Base-by-base conservation (phyloP, 2,888 invertebrate species). In the Pterostichus niger region DNA sequence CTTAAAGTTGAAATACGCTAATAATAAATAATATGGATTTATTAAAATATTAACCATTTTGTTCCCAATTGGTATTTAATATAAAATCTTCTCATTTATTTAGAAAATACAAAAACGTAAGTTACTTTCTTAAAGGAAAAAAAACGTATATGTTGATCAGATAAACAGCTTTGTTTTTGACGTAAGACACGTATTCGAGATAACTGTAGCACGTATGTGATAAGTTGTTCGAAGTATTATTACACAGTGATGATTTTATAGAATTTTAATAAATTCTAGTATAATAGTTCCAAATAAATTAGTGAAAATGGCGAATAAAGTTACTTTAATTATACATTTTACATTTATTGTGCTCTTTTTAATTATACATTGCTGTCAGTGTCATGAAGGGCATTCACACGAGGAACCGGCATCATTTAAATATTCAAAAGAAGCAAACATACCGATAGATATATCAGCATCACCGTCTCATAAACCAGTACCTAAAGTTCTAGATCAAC, bases 341-440 rank as follows among this genome's bases (percentile, higher is more conserved):
- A 40, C 24, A n/a, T 10, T 56, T 78, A n/a, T 78, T 40, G 61
- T 78, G 15, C 35, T 78, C 7, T 61, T 61, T 44, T 78, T 78
- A 17, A 56, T 61, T n/a, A 33, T 78, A 40, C 59, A 52, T 15
- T 24, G 35, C 15, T 59, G 56, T 40, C 17, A 71, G n/a, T 33
- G 71, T 17, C 81, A 81, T 35, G 73, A 33, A 40, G 52, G 88
- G 44, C 91, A 91, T 88, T 90, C 91, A 24, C 90, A 92, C 85
- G 91, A 92, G 85, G 94, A 94, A 87, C 90, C 93, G 76, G 94
- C 97, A 17, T 92, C 95, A 78, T 97, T 94, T 88, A 98, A 97
- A 90, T 98, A 98, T 90, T 95, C 97, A 40, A 91, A 92, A 88
- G 91, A 93, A 87, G 97, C 95, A 0, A 94, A 94, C 86, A 90